A percentile compares a stretch with the other conserved stretches of the same genome.
Conservation (phyloP, 2,888 invertebrate genomes). For the Tipula unca region DNA sequence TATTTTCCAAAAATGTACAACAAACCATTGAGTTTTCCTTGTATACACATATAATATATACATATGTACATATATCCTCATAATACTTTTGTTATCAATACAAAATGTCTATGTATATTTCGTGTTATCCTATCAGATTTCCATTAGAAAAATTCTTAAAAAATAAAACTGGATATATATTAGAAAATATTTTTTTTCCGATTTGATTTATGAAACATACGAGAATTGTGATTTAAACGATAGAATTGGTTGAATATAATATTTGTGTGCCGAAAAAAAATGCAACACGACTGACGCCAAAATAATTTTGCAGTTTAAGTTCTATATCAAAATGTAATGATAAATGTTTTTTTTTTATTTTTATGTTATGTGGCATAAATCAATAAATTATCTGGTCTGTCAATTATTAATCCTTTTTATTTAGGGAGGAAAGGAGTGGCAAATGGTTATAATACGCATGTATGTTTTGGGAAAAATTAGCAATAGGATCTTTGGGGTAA, state of each 20-base stretch:
- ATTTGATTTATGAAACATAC: neutral
- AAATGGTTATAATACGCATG: too few relatives aligned
- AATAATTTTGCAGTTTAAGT: neutral
- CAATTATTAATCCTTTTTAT: neutral
- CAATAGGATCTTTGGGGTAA: too few relatives aligned
- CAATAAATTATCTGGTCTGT: neutral
- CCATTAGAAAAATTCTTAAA: neutral
- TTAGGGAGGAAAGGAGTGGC: neutral
- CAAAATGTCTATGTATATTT: neutral
- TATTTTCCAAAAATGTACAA: neutral
- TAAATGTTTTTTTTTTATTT: neutral
- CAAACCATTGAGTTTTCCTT: neutral
- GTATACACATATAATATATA: too few relatives aligned
- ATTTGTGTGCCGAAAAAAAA: neutral
- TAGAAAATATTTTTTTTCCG: neutral
- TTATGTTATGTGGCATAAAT: neutral
- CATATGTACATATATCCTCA: too few relatives aligned
- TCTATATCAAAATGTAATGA: neutral
- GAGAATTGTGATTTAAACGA: conserved; percentile 10
- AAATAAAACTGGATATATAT: neutral
- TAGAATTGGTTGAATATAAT: neutral
- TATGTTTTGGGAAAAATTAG: too few relatives aligned
- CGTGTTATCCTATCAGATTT: neutral
- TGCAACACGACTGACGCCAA: neutral
- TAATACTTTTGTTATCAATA: neutral